Conservation (phyloP, 2,888 invertebrate genomes). For the Charanyca ferruginea region DNA sequence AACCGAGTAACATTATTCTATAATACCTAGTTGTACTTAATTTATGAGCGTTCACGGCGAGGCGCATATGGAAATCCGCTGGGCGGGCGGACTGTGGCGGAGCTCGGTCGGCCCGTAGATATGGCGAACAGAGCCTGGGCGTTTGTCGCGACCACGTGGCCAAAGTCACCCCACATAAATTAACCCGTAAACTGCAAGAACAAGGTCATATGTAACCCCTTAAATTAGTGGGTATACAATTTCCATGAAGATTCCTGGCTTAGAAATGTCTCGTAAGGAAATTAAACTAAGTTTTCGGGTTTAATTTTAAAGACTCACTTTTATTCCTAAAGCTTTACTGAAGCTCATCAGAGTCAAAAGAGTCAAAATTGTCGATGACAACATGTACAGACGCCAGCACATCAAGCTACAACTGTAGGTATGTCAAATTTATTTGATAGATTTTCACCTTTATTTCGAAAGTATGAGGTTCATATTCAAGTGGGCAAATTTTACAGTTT, state of each 20-base stretch:
- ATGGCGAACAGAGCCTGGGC: slow-evolving; percentile 82
- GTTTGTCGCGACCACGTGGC: slow-evolving; percentile 74
- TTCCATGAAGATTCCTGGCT: slow-evolving; percentile 33
- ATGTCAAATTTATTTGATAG: too few species aligned
- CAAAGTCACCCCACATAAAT: slow-evolving; percentile 65
- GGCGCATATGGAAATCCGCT: slow-evolving; percentile 77
- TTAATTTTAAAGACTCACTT: not conserved
- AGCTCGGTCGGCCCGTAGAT: slow-evolving; percentile 73
- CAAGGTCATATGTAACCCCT: slow-evolving; percentile 54
- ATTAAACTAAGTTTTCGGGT: not conserved
- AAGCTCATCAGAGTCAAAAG: not conserved
- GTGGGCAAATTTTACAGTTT: too few species aligned
- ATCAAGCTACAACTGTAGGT: too few species aligned
- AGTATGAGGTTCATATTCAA: too few species aligned
- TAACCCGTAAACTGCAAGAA: slow-evolving; percentile 58
- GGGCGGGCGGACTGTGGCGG: slow-evolving; percentile 68
- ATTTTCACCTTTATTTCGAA: too few species aligned
- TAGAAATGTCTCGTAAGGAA: slow-evolving; percentile 7
- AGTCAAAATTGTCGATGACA: not conserved
- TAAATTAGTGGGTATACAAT: slow-evolving; percentile 51
- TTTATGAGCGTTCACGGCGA: slow-evolving; percentile 73
- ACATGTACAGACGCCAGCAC: too few species aligned
- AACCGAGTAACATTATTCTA: slow-evolving; percentile 56
- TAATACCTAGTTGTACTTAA: slow-evolving; percentile 74
- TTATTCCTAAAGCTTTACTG: not conserved